Base-by-base conservation (phyloP, 53 echinoderm and acorn worm genomes). In the Henricia sp. region DNA sequence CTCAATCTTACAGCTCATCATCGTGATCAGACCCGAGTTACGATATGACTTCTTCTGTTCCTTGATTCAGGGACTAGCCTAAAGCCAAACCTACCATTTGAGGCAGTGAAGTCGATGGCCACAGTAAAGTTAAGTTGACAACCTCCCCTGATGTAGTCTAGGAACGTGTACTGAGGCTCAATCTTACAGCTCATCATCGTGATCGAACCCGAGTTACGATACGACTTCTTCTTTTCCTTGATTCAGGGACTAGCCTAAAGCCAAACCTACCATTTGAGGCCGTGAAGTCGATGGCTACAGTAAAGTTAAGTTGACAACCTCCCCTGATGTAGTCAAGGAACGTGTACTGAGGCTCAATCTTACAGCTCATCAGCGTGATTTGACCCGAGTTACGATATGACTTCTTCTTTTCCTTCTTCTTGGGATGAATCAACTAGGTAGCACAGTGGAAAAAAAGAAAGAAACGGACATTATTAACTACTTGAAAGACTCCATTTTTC, bases 251-350 rank as follows among this genome's bases (percentile, higher is more conserved):
- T 55, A 12, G 55, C 3, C n/a, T 55, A 12, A 55, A 55, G 52
- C 10, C 53, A 53, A 21, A 39, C 95, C 62, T 89, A 96, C 96
- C 96, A 56, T 95, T 95, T 65, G 92, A 95, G 37, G 95, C 95
- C n/a, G 95, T 95, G 89, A 95, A 95, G 66, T 95, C 95, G 19
- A 95, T 73, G 30, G 95, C 95, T 4, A 95, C 95, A 19, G 91
- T 91, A 56, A 90, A 87, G 52, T 73, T 92, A 21, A 99, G 83
- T 68, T 99, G 89, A 50, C 86, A 72, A 2, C 99, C 99, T 58
- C 99, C 94, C 50, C 91, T 85, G 69, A 94, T 95, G 84, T 77
- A 99, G 51, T 99, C 99, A 19, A 99, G 65, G 71, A 99, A 99
- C 23, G 92, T 87, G 74, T 70, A 63, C 33, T 90, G 90, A 6